These are phyloP conservation scores for Dyspetes luteomarginatus DNA, from an alignment of 2,888 invertebrate species.

Conservation along the genomic window DNA sequence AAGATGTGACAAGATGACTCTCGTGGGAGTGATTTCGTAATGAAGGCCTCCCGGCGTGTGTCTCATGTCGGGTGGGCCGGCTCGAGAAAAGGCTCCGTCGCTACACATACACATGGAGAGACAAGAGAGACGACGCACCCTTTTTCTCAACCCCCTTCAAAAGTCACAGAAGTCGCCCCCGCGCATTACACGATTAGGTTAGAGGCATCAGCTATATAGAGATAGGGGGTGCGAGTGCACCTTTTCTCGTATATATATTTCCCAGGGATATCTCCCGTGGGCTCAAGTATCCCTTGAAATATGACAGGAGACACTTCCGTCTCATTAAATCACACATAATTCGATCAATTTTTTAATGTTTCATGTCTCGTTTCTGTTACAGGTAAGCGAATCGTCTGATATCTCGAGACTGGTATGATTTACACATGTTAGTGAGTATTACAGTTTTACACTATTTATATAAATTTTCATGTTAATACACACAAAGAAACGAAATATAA, in stretches of 20 bases:
- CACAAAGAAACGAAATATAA: no score
- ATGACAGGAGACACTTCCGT: conserved; percentile 13
- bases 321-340: conserved; percentile 12
- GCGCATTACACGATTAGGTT: conserved; percentile 81
- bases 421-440: conserved; percentile 50
- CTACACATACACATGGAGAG: background rate
- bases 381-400: conserved; percentile 53
- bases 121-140: conserved; percentile 58
- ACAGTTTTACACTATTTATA: background rate
- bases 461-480: no score
- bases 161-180: conserved; percentile 67
- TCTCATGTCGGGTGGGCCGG: conserved; percentile 46
- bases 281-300: conserved; percentile 2
- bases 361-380: conserved; percentile 41
- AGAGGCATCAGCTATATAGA: conserved; percentile 66
- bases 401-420: conserved; percentile 12
- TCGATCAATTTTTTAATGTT: conserved; percentile 36
- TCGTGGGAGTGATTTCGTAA: conserved; percentile 81
- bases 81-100: background rate
- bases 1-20: conserved; percentile 80
- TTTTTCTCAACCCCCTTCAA: conserved; percentile 58
- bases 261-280: conserved; percentile 20
- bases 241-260: conserved; percentile 5
- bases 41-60: conserved; percentile 76
- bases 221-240: conserved; percentile 57